Evolutionary conservation across 2,797 vertebrate genomes (phyloP), one percentile per base, ranked within the genome.

Genomic region (Emys orbicularis): DNA sequence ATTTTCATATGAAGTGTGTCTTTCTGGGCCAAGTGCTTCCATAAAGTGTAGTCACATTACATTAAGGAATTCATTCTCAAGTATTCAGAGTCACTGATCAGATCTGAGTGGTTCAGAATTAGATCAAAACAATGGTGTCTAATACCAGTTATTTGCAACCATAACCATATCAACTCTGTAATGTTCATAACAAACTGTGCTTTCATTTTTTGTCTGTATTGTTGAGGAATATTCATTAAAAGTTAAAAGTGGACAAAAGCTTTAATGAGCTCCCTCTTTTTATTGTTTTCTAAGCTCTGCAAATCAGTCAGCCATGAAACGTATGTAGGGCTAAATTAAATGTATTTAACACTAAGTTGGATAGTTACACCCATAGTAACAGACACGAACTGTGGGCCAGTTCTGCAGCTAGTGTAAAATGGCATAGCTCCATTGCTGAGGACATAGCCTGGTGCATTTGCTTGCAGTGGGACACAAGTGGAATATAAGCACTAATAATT

Each of bases 161-260:
- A 34, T 91, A 94, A 49, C 86, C 16, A 34, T 91, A 93, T 12
- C 6, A 77, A 12, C 23, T 83, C 79, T 77, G 53, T 29, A 50
- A 4, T 25, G 88, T 92, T 95, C 15, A 50, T 41, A 88, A 86
- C 85, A 94, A 90, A 79, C 2, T 47, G 2, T 79, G 3, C 6
- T 92, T 82, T 82, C 31, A 72, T 8, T 90, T 13, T 81, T 72
- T 76, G 37, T 76, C 44, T 65, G 47, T 80, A 23, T 81, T 74
- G 57, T 56, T 94, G 82, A 89, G 34, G 37, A 94, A 82, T 16
- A n/a, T 5, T 93, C 53, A 41, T 84, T 89, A 92, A 84, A 84
- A 93, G 44, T 76, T 10, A 92, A 93, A 92, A 88, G 47, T 57
- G 47, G 29, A 31, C 29, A 82, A 93, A 91, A 81, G 41, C 6